Evolutionary conservation across 2,797 vertebrate species (phyloP).

Genomic region (Zalophus californianus): DNA sequence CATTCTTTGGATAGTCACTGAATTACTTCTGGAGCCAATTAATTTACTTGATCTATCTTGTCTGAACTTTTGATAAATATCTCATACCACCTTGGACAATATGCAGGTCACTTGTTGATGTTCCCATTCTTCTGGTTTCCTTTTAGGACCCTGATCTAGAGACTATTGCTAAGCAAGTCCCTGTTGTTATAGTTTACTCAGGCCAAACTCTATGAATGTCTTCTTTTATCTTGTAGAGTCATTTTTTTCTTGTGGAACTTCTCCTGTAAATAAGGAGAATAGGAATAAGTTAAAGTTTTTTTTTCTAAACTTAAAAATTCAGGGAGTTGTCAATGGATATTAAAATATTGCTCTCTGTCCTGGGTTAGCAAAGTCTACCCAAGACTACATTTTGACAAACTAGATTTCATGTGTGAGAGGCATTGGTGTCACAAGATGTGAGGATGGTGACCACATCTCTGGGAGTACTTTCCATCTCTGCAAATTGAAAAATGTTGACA

Average conservation of each 20-base stretch:
- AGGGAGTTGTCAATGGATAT: neutral
- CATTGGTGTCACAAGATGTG: neutral
- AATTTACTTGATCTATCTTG: neutral
- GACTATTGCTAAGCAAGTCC: neutral
- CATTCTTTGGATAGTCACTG: neutral
- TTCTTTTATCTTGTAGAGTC: neutral
- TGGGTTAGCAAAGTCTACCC: neutral
- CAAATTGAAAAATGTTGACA: neutral
- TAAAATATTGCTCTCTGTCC: neutral
- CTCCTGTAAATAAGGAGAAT: neutral
- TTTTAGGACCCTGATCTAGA: neutral
- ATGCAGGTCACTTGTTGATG: neutral
- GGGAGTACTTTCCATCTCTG: neutral
- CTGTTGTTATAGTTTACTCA: neutral
- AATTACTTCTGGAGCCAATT: neutral
- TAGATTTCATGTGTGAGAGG: neutral
- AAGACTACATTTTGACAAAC: neutral
- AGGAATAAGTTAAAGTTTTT: neutral
- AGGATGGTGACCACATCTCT: neutral
- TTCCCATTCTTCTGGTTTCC: neutral
- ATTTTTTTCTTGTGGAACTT: neutral
- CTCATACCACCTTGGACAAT: neutral
- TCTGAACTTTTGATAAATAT: neutral
- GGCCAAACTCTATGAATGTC: neutral
- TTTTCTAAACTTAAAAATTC: neutral